A percentile compares a stretch with the other conserved stretches of the same genome.
phyloP scores from a whole-genome alignment of 1,140 invertebrate species.

The Heliconius nattereri region DNA sequence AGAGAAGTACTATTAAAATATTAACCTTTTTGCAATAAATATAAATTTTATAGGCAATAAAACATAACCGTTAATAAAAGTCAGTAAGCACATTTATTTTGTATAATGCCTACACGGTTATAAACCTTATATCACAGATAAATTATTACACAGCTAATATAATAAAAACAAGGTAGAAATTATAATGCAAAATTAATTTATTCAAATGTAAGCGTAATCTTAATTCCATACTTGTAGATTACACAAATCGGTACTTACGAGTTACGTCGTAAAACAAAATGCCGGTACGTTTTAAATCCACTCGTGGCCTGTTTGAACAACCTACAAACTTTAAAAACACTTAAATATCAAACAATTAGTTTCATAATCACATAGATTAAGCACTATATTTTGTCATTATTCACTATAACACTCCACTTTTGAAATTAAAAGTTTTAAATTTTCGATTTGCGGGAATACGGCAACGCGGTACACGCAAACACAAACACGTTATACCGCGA shows the following conservation, averaged over 20 bases:
- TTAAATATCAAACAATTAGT: slow-evolving; percentile 32
- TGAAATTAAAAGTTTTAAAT: slow-evolving; percentile 44
- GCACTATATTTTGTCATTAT: slow-evolving; percentile 48
- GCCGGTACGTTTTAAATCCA: slow-evolving; percentile 36
- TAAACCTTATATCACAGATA: too few species aligned
- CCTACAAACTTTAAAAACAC: slow-evolving; percentile 34
- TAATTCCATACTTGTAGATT: slow-evolving; percentile 16
- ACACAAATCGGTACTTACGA: slow-evolving; percentile 24
- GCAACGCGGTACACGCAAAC: slow-evolving; percentile 39
- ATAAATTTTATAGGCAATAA: too few species aligned
- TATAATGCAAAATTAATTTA: neutral
- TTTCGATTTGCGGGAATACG: slow-evolving; percentile 41
- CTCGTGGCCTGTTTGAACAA: slow-evolving; percentile 40
- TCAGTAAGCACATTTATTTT: too few species aligned
- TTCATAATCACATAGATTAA: slow-evolving; percentile 42
- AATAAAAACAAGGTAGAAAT: neutral
- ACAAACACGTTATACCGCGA: slow-evolving; percentile 44
- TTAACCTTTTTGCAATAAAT: too few species aligned
- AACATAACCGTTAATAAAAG: too few species aligned
- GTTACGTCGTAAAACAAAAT: slow-evolving; percentile 30
- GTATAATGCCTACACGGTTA: too few species aligned
- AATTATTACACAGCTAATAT: neutral
- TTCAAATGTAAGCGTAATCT: neutral
- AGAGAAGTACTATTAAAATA: too few species aligned
- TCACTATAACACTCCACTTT: slow-evolving; percentile 47